Evolutionary conservation across 2,113 vertebrate genomes (phyloP).

Genomic region (Calypte anna): DNA sequence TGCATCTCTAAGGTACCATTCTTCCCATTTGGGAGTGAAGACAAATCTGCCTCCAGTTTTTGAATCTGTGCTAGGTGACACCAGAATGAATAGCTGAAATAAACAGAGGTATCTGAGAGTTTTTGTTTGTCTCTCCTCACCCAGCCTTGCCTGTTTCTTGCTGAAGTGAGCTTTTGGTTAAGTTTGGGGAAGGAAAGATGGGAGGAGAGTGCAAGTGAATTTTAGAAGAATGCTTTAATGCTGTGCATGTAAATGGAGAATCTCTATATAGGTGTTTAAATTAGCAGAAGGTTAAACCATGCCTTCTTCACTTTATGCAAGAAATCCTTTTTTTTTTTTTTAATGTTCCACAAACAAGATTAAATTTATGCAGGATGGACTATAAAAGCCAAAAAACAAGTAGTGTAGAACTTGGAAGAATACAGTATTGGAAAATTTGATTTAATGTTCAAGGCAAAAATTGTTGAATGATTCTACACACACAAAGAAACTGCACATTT

Average conservation of each 20-base stretch:
- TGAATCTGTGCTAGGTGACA: neutral
- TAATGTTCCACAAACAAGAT: neutral
- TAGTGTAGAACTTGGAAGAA: neutral
- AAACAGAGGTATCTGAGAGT: neutral
- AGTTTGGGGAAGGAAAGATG: neutral
- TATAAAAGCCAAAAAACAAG: neutral
- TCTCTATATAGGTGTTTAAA: neutral
- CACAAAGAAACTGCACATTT: neutral
- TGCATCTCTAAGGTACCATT: neutral
- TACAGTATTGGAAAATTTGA: neutral
- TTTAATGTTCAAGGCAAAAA: neutral
- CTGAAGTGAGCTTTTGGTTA: neutral
- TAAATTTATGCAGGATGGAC: neutral
- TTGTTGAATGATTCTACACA: neutral
- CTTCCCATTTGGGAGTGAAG: neutral
- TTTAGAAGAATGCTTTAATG: neutral
- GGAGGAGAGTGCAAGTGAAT: neutral
- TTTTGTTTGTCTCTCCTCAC: neutral
- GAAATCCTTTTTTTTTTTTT: neutral
- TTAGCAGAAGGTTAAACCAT: neutral
- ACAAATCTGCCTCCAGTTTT: neutral
- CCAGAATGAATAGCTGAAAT: neutral
- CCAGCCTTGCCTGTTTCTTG: neutral
- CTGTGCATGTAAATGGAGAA: neutral
- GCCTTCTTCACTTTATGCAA: neutral